Percentiles rank a stretch among this genome's conserved stretches.
phyloP scores from a whole-genome alignment of 2,113 vertebrate species.

The Trochalopteron elliotii region DNA sequence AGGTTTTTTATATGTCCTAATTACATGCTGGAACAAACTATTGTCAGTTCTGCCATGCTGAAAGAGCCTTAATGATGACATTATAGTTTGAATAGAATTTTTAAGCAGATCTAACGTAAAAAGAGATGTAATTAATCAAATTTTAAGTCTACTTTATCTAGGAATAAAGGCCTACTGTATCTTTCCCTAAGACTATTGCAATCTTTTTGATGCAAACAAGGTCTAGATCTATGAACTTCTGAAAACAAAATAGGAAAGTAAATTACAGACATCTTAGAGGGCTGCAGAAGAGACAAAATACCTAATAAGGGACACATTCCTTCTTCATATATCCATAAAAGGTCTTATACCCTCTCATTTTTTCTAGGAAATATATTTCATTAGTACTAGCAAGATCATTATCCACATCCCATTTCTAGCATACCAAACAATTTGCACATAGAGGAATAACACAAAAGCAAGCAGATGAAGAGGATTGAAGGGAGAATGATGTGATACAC shows the following conservation, averaged over 20 bases:
- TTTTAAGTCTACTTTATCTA: constrained; percentile 32
- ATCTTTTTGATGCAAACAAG: not conserved
- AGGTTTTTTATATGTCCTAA: constrained; percentile 49
- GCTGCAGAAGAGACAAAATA: not conserved
- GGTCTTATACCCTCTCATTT: not conserved
- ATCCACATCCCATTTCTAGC: not conserved
- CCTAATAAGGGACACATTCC: not conserved
- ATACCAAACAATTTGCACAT: not conserved
- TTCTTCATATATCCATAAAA: not conserved
- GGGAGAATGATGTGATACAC: not conserved
- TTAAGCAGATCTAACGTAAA: constrained; percentile 30
- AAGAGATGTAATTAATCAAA: constrained; percentile 36
- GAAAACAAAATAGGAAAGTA: not conserved
- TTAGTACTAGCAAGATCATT: not conserved
- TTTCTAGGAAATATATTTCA: not conserved
- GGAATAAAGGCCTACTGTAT: not conserved
- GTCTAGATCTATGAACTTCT: not conserved
- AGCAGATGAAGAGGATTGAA: not conserved
- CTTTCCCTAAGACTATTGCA: not conserved
- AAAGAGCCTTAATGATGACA: constrained; percentile 46
- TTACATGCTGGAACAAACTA: constrained; percentile 28
- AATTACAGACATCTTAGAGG: not conserved
- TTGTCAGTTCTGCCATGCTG: constrained; percentile 29
- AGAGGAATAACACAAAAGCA: not conserved
- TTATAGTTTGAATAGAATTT: constrained; percentile 23